phyloP scores from a whole-genome alignment of 2,113 vertebrate genomes.

The Lathamus discolor region DNA sequence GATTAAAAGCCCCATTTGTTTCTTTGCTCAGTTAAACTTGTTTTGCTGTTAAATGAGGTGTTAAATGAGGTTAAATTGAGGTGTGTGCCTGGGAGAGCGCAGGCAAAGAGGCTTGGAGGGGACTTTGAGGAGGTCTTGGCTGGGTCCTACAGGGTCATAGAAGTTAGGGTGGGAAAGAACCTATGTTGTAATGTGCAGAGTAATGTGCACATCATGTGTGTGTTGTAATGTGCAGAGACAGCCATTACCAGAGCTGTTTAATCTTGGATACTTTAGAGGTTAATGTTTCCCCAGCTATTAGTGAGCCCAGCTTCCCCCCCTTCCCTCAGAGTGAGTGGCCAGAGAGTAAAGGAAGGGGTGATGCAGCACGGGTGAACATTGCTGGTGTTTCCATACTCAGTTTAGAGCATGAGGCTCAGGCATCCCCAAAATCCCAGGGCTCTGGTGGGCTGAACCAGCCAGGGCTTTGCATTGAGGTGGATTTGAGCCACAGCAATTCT shows the following conservation, averaged over 20 bases:
- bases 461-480: neutral
- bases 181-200: neutral
- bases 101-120: neutral
- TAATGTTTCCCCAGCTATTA: neutral
- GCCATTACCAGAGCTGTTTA: neutral
- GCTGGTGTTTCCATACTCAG: fast-evolving
- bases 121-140: neutral
- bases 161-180: neutral
- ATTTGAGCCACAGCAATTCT: neutral
- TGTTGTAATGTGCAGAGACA: neutral
- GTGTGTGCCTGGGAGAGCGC: neutral
- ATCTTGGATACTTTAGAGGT: neutral
- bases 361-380: neutral
- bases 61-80: too few relatives aligned
- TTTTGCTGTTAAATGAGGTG: neutral
- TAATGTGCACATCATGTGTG: neutral
- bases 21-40: neutral
- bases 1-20: neutral
- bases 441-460: neutral
- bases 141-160: neutral
- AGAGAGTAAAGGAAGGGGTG: neutral
- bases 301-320: neutral
- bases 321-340: neutral
- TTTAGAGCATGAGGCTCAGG: neutral
- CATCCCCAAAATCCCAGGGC: neutral